phyloP scores from a whole-genome alignment of 2,888 invertebrate species.

The Sphaeridia pumilis region DNA sequence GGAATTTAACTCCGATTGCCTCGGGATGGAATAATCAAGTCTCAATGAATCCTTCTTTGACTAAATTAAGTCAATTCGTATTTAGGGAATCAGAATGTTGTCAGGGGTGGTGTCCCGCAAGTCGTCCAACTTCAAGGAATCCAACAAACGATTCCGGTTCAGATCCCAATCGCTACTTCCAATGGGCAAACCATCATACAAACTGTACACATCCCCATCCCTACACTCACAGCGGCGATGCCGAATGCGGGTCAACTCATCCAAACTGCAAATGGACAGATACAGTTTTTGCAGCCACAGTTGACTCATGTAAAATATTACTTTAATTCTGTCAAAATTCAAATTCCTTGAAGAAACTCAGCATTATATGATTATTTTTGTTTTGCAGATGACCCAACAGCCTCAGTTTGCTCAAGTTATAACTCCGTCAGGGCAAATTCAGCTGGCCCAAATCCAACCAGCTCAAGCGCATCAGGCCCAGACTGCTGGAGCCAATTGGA shows the following conservation, averaged over 20 bases:
- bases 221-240: slow-evolving; percentile 54
- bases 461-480: slow-evolving; percentile 33
- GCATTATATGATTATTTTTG: not conserved
- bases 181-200: slow-evolving; percentile 92
- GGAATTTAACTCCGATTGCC: too few species aligned
- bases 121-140: slow-evolving; percentile 57
- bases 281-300: slow-evolving; percentile 67
- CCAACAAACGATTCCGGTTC: slow-evolving; percentile 74
- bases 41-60: too few species aligned
- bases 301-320: slow-evolving; percentile 55
- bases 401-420: slow-evolving; percentile 68
- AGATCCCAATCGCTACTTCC: slow-evolving; percentile 71
- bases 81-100: slow-evolving; percentile 55
- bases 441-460: slow-evolving; percentile 58
- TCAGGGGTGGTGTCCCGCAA: slow-evolving; percentile 49
- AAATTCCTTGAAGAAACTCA: too few species aligned
- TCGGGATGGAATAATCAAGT: too few species aligned
- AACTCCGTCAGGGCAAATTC: slow-evolving; percentile 79
- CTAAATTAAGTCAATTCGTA: too few species aligned
- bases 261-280: slow-evolving; percentile 45
- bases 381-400: slow-evolving; percentile 38
- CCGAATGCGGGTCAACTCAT: slow-evolving; percentile 45
- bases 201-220: slow-evolving; percentile 86
- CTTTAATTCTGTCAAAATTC: not conserved
- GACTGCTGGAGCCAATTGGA: slow-evolving; percentile 29